These are phyloP conservation scores for Prosopocoilus inquinatus DNA, from an alignment of 2,888 invertebrate species.

Conservation along the genomic window DNA sequence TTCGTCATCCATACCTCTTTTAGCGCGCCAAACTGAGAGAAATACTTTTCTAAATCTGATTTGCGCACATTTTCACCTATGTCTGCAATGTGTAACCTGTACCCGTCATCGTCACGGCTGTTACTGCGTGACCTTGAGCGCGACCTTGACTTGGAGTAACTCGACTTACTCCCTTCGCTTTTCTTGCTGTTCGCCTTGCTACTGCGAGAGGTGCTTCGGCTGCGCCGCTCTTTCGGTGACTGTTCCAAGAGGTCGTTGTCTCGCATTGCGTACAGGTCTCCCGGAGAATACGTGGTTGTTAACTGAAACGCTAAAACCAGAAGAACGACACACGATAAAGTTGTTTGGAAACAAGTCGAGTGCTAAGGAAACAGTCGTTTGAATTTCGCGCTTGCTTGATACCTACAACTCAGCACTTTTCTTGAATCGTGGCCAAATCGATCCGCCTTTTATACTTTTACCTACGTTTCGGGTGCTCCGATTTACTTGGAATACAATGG, in stretches of 20 bases:
- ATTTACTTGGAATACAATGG: no score
- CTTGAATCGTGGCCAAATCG: neutral
- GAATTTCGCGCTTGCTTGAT: constrained; percentile 3
- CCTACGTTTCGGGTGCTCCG: no score
- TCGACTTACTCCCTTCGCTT: constrained; percentile 39
- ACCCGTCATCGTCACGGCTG: constrained; percentile 48
- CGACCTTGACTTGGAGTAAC: constrained; percentile 37
- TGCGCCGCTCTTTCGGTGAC: constrained; percentile 39
- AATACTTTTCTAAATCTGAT: constrained; percentile 55
- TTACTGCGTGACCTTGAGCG: constrained; percentile 47
- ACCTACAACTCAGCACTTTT: constrained; percentile 3
- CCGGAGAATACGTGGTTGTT: neutral
- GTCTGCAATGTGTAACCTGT: constrained; percentile 55
- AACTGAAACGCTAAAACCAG: neutral
- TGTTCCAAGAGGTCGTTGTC: constrained; percentile 37
- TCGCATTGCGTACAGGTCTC: constrained; percentile 30
- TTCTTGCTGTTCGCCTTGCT: constrained; percentile 37
- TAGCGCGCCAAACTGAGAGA: constrained; percentile 55
- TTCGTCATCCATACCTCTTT: constrained; percentile 60
- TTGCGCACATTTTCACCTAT: constrained; percentile 55
- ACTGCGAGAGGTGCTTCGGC: constrained; percentile 42
- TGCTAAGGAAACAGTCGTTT: neutral
- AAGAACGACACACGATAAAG: constrained; percentile 9
- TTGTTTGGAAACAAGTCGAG: neutral
- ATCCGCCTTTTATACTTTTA: no score